Percentiles rank a stretch among this genome's conserved stretches.
These are phyloP conservation scores for Eulithis testata DNA, from an alignment of 2,888 invertebrate species.

Conservation along the genomic window DNA sequence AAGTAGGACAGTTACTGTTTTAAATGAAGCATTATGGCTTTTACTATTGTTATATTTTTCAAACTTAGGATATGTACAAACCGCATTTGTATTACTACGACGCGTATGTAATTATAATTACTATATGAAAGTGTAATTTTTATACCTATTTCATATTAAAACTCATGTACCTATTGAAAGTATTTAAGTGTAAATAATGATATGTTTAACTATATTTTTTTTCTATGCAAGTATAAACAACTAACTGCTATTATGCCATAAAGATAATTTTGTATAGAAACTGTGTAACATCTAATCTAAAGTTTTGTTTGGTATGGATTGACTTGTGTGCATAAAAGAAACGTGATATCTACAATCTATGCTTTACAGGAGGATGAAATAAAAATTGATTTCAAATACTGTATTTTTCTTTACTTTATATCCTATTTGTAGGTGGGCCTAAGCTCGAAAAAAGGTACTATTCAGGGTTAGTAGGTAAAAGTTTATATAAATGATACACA, in stretches of 20 bases:
- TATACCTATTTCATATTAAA: slow-evolving; percentile 84
- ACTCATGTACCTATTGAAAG: slow-evolving; percentile 81
- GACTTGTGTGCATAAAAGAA: slow-evolving; percentile 82
- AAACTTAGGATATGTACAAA: slow-evolving; percentile 75
- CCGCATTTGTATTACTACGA: slow-evolving; percentile 80
- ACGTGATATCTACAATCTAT: slow-evolving; percentile 84
- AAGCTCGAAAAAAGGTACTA: too few relatives aligned
- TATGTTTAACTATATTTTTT: slow-evolving; percentile 75
- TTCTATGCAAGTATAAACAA: slow-evolving; percentile 70
- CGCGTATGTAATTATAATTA: slow-evolving; percentile 65
- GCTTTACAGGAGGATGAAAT: slow-evolving; percentile 83
- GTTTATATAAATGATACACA: neutral
- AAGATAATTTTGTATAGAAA: slow-evolving; percentile 80
- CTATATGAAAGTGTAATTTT: slow-evolving; percentile 82
- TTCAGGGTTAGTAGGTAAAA: too few relatives aligned
- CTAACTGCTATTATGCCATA: slow-evolving; percentile 77
- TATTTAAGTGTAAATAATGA: slow-evolving; percentile 78
- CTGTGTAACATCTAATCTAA: slow-evolving; percentile 68
- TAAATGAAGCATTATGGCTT: slow-evolving; percentile 71
- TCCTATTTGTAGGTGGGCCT: too few relatives aligned
- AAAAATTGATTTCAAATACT: slow-evolving; percentile 77
- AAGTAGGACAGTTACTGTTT: slow-evolving; percentile 69
- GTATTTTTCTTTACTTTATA: slow-evolving; percentile 1
- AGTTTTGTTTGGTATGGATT: slow-evolving; percentile 76
- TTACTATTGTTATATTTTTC: slow-evolving; percentile 83